phyloP scores from a whole-genome alignment of 2,888 invertebrate species.

The Tinea trinotella region DNA sequence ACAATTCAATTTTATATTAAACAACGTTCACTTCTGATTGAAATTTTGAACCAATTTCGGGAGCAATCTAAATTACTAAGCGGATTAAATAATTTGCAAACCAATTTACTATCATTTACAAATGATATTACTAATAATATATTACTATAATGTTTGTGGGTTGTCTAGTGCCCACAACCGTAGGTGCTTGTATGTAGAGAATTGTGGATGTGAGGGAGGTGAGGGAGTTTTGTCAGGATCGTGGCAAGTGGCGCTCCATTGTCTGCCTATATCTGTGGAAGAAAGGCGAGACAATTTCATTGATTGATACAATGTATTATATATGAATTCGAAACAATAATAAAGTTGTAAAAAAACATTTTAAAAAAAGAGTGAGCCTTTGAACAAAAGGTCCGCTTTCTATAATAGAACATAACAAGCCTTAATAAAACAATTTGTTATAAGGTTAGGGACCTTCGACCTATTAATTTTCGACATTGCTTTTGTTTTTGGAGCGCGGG shows the following conservation, averaged over 20 bases:
- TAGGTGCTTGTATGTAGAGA: no score
- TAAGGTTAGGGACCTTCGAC: slow-evolving; percentile 5
- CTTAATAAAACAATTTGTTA: slow-evolving; percentile 9
- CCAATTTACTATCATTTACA: neutral
- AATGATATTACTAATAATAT: no score
- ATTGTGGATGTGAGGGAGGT: no score
- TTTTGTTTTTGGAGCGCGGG: slow-evolving; percentile 21
- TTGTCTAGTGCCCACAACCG: no score
- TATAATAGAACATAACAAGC: neutral
- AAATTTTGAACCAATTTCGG: neutral
- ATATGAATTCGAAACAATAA: no score
- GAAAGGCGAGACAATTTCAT: no score
- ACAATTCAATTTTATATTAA: neutral
- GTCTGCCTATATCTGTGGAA: no score
- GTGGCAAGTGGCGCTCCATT: no score
- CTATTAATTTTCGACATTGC: slow-evolving; percentile 10
- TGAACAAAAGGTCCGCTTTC: neutral
- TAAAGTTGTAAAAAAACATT: neutral
- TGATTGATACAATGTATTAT: no score
- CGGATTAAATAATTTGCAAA: neutral
- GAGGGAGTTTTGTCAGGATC: no score
- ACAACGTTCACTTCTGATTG: neutral
- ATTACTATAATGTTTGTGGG: no score
- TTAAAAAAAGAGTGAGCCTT: neutral
- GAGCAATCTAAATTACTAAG: neutral